phyloP scores from a whole-genome alignment of 2,797 vertebrate species.

The Coregonus ussuriensis region DNA sequence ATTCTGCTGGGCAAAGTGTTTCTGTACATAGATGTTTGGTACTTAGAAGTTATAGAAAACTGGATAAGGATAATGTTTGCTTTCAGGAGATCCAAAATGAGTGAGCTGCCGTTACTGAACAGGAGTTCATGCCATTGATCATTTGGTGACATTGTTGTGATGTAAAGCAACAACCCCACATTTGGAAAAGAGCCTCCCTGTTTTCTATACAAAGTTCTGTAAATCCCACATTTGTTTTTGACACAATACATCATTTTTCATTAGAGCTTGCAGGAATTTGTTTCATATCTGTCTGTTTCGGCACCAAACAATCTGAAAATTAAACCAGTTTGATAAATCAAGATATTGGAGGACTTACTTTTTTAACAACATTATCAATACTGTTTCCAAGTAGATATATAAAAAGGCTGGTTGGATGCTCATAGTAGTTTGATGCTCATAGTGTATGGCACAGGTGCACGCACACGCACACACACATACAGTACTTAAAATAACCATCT shows the following conservation, averaged over 20 bases:
- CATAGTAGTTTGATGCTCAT: no score
- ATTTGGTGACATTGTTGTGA: slow-evolving; percentile 46
- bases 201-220: slow-evolving; percentile 39
- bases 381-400: not conserved
- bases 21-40: slow-evolving; percentile 26
- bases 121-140: slow-evolving; percentile 51
- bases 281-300: slow-evolving; percentile 33
- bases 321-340: slow-evolving; percentile 19
- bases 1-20: slow-evolving; percentile 10
- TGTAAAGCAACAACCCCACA: slow-evolving; percentile 33
- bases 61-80: slow-evolving; percentile 32
- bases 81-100: slow-evolving; percentile 48
- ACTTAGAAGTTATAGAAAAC: slow-evolving; percentile 16
- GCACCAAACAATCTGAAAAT: not conserved
- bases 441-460: not conserved
- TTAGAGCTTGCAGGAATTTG: slow-evolving; percentile 34
- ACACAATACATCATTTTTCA: slow-evolving; percentile 49
- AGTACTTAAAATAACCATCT: not conserved
- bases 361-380: not conserved
- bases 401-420: not conserved
- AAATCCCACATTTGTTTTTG: slow-evolving; percentile 31
- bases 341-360: slow-evolving; percentile 5
- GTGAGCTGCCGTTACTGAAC: slow-evolving; percentile 47
- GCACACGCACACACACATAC: not conserved
- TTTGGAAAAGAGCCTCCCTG: slow-evolving; percentile 24